These are phyloP conservation scores for Callitettix versicolor DNA, from an alignment of 1,140 invertebrate genomes.

Conservation along the genomic window DNA sequence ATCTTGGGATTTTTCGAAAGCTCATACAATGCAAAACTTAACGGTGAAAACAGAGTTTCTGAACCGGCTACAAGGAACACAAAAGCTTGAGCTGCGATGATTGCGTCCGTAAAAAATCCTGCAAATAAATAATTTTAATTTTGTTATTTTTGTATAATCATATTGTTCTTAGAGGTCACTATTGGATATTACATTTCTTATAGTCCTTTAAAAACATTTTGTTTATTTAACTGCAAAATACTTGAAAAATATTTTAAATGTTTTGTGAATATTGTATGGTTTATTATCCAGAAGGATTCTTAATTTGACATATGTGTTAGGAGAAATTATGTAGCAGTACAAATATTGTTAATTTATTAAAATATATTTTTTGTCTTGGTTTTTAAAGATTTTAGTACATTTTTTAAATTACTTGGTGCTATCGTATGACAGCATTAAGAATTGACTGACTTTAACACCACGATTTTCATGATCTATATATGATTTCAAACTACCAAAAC, in stretches of 20 bases:
- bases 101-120: not conserved
- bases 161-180: not conserved
- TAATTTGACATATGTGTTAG: no score
- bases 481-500: no score
- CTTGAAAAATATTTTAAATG: not conserved
- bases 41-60: constrained; percentile 42
- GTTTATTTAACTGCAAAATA: not conserved
- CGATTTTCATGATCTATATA: no score
- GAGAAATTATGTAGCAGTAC: no score
- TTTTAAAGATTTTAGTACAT: no score
- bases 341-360: no score
- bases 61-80: constrained; percentile 43
- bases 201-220: not conserved
- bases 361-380: no score
- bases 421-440: no score
- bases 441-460: no score
- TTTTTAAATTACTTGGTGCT: no score
- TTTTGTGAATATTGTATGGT: no score
- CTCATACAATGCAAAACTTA: constrained; percentile 35
- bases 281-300: no score
- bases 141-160: not conserved
- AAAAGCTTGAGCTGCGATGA: constrained; percentile 31
- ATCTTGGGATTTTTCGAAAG: constrained; percentile 41
- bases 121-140: not conserved
- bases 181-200: not conserved